phyloP scores from a whole-genome alignment of 2,113 vertebrate genomes.

The Chamaetylas fuelleborni region DNA sequence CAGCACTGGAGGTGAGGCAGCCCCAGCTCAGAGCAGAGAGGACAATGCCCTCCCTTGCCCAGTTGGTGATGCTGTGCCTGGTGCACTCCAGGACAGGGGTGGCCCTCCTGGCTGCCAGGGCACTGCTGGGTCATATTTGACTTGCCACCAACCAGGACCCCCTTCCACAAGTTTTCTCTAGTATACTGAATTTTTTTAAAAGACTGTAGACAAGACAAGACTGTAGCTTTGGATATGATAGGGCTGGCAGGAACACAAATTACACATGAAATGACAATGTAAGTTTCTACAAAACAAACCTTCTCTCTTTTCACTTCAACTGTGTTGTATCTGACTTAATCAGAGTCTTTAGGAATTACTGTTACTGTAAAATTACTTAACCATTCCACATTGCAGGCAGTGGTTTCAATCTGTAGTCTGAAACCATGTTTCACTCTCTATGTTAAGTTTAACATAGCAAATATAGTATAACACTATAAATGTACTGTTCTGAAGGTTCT shows the following conservation, averaged over 20 bases:
- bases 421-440: not conserved
- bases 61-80: rapidly evolving
- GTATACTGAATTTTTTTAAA: not conserved
- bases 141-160: not conserved
- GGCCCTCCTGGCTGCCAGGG: not conserved
- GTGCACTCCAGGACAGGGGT: rapidly evolving
- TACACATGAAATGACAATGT: not conserved
- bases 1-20: rapidly evolving
- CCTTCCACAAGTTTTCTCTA: not conserved
- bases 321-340: not conserved
- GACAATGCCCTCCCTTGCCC: not conserved
- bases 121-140: not conserved
- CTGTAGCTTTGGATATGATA: not conserved
- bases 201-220: not conserved
- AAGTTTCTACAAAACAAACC: not conserved
- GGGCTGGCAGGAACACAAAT: rapidly evolving
- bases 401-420: not conserved
- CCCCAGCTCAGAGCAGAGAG: not conserved
- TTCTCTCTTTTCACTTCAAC: not conserved
- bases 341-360: not conserved
- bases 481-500: not conserved
- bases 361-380: not conserved
- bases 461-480: not conserved
- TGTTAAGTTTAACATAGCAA: not conserved
- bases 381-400: not conserved